These are phyloP conservation scores for Hippocampus abdominalis DNA, from an alignment of 2,113 vertebrate species.

Conservation along the genomic window DNA sequence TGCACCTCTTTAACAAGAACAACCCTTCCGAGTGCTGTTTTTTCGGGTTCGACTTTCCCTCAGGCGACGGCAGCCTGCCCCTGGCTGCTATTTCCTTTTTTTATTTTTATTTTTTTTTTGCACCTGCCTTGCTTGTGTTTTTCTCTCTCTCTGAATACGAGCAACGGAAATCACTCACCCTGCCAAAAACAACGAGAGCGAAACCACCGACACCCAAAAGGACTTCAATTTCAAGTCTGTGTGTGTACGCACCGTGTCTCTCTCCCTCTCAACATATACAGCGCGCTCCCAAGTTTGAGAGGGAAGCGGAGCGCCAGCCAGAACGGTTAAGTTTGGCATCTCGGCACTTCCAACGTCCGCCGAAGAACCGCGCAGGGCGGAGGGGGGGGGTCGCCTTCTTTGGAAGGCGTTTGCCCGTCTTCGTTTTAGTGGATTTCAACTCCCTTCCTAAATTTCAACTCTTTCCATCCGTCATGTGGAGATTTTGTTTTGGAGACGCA, in stretches of 20 bases:
- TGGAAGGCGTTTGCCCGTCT: constrained; percentile 1
- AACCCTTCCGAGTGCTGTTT: constrained; percentile 33
- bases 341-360: constrained; percentile 26
- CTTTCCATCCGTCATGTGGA: constrained; percentile 45
- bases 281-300: not conserved
- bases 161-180: not conserved
- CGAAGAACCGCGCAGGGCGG: constrained; percentile 33
- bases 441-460: constrained; percentile 38
- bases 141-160: not conserved
- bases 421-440: constrained; percentile 30
- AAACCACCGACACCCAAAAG: not conserved
- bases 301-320: constrained; percentile 13
- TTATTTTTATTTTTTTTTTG: not conserved
- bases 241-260: not conserved
- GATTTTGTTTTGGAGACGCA: constrained; percentile 59
- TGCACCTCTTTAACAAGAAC: constrained; percentile 39
- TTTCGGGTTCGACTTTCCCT: not conserved
- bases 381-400: not conserved
- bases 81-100: not conserved
- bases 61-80: not conserved
- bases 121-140: not conserved
- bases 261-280: not conserved
- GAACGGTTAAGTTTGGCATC: not conserved
- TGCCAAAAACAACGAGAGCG: not conserved
- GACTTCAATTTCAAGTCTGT: not conserved